A percentile compares a stretch with the other conserved stretches of the same genome.
These are phyloP conservation scores for Clivina fossor DNA, from an alignment of 2,888 invertebrate genomes.

Conservation along the genomic window DNA sequence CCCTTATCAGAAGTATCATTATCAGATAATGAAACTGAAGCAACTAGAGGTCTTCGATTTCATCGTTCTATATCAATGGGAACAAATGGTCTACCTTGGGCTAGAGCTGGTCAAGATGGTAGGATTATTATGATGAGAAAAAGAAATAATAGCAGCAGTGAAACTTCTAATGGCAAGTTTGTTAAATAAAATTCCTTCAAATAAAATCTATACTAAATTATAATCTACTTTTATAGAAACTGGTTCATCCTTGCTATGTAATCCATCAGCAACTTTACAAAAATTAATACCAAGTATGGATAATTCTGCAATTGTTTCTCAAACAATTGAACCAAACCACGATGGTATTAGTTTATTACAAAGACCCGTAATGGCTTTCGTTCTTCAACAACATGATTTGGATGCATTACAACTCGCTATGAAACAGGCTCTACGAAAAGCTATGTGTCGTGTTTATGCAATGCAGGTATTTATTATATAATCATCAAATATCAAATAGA, in stretches of 20 bases:
- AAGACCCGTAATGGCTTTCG: conserved; percentile 85
- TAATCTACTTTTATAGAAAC: conserved; percentile 57
- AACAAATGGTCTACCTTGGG: conserved; percentile 63
- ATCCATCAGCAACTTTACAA: conserved; percentile 85
- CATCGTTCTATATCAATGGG: conserved; percentile 90
- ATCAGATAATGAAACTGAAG: conserved; percentile 58
- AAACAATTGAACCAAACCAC: conserved; percentile 49
- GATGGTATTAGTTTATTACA: conserved; percentile 64
- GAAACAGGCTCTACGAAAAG: conserved; percentile 81
- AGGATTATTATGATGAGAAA: conserved; percentile 64
- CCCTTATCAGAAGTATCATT: conserved; percentile 59
- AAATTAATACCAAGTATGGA: conserved; percentile 72
- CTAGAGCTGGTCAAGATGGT: conserved; percentile 60
- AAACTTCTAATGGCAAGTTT: conserved; percentile 56
- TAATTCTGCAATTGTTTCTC: conserved; percentile 55
- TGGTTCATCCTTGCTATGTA: conserved; percentile 80
- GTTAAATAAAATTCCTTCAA: conserved; percentile 5
- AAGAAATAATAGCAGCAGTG: conserved; percentile 71
- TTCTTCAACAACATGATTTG: conserved; percentile 82
- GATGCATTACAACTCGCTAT: conserved; percentile 81
- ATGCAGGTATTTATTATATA: conserved; percentile 65
- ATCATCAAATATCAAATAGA: background rate
- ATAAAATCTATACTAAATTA: conserved; percentile 1
- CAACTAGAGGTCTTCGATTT: conserved; percentile 63
- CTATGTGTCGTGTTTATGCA: conserved; percentile 80